Conservation (phyloP, 2,113 vertebrate genomes). For the Eurystomus gularis region DNA sequence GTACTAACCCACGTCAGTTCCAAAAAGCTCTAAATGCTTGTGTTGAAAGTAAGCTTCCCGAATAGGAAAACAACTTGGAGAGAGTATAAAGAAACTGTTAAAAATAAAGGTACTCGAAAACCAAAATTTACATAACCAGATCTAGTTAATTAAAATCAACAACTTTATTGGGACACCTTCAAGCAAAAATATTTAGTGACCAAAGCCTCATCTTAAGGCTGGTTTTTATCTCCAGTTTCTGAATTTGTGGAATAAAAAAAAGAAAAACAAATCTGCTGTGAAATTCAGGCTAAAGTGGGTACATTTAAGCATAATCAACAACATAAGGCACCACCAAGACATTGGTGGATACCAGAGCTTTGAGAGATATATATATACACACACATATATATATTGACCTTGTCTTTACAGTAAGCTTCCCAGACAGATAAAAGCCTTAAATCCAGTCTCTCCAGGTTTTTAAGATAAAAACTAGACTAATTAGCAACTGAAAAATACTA, state of each 20-base stretch:
- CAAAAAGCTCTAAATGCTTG: slow-evolving; percentile 14
- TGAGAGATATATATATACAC: not conserved
- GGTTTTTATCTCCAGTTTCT: not conserved
- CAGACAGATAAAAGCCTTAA: not conserved
- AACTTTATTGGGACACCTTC: not conserved
- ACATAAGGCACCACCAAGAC: not conserved
- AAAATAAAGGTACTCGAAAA: not conserved
- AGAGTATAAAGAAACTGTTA: not conserved
- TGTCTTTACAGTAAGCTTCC: not conserved
- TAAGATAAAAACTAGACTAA: not conserved
- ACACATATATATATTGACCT: not conserved
- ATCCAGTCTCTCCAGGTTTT: not conserved
- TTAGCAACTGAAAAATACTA: not conserved
- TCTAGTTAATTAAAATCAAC: not conserved
- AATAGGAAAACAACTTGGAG: not conserved
- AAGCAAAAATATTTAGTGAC: not conserved
- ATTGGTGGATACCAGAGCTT: not conserved
- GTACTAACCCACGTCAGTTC: not conserved
- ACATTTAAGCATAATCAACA: not conserved
- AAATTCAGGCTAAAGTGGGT: not conserved
- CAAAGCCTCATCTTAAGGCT: not conserved
- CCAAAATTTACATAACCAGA: not conserved
- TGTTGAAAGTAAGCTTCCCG: not conserved
- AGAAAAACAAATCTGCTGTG: not conserved
- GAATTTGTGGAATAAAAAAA: not conserved